Percentiles rank a stretch among this genome's conserved stretches.
phyloP scores from a whole-genome alignment of 2,888 invertebrate genomes.

The Petrolisthes cinctipes region DNA sequence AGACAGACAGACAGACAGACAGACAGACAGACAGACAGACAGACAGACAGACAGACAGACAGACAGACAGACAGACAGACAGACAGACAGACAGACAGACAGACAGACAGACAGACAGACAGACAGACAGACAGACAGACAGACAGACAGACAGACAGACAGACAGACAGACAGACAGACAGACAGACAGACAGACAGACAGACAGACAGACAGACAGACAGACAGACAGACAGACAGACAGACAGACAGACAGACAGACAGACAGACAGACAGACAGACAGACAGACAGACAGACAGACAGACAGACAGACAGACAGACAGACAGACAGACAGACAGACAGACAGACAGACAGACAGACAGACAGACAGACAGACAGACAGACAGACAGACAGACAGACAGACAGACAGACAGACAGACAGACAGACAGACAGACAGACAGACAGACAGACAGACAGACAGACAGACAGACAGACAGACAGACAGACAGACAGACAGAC shows the following conservation, averaged over 20 bases:
- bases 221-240: not conserved
- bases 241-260: not conserved
- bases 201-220: not conserved
- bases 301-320: not conserved
- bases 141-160: too few species aligned
- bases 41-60: too few species aligned
- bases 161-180: too few species aligned
- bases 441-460: constrained; percentile 13
- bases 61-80: too few species aligned
- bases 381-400: constrained; percentile 3
- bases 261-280: not conserved
- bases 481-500: constrained; percentile 23
- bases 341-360: constrained; percentile 5
- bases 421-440: constrained; percentile 4
- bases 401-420: constrained; percentile 13
- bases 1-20: too few species aligned
- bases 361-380: constrained; percentile 4
- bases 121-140: too few species aligned
- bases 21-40: too few species aligned
- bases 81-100: too few species aligned
- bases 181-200: too few species aligned
- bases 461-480: constrained; percentile 23
- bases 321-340: not conserved
- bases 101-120: too few species aligned
- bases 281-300: constrained; percentile 6